phyloP scores from a whole-genome alignment of 1,140 invertebrate species.

The Penaeus japonicus region DNA sequence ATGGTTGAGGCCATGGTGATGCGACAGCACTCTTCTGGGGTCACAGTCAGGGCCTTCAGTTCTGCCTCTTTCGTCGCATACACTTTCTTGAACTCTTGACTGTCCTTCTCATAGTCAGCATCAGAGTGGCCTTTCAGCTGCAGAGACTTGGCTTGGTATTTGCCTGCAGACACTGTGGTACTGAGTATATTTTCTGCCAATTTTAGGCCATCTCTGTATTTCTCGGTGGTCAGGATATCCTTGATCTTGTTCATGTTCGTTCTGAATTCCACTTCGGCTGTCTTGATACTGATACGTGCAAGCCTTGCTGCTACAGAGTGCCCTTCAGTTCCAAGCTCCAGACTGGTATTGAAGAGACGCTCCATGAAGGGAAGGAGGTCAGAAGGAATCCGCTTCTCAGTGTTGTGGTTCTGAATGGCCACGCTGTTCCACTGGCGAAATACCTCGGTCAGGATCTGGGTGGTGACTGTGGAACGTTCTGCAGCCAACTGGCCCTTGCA shows the following conservation, averaged over 20 bases:
- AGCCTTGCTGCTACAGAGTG: background rate
- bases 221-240: conserved; percentile 3
- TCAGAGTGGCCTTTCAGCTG: conserved; percentile 45
- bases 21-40: conserved; percentile 43
- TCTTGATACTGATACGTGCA: background rate
- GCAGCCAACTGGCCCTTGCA: background rate
- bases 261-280: conserved; percentile 20
- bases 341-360: background rate
- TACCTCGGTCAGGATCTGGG: background rate
- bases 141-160: conserved; percentile 33
- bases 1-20: conserved; percentile 37
- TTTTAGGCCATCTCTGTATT: conserved; percentile 22
- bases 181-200: conserved; percentile 44
- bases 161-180: conserved; percentile 21
- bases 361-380: conserved; percentile 37
- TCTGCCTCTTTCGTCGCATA: background rate
- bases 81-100: conserved; percentile 14
- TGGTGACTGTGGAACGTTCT: background rate
- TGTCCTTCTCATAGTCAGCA: conserved; percentile 20
- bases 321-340: background rate
- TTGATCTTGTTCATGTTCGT: conserved; percentile 33
- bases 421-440: conserved; percentile 50
- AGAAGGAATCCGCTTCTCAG: background rate
- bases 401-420: conserved; percentile 20
- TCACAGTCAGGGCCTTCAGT: background rate